Evolutionary conservation across 2,113 vertebrate species (phyloP), one percentile per base, ranked within the genome.

Genomic region (Sardina pilchardus): DNA sequence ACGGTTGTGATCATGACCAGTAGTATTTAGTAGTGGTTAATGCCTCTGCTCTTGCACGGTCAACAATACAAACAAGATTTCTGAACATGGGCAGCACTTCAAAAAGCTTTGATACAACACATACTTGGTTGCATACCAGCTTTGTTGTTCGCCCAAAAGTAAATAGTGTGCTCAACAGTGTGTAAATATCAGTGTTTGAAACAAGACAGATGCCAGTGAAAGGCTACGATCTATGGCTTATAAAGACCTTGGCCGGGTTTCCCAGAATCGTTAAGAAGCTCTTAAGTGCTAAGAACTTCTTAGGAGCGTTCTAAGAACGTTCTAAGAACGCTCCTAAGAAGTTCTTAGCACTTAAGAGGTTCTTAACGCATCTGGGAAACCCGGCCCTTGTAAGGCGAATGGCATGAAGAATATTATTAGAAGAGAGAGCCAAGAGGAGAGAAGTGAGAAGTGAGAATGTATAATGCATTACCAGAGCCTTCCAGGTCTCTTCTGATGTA

Each of bases 401-500:
- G 14, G 34, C 14, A 48, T 80, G 16, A 53, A 2, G 24, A 63
- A 1, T 0, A 47, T 24, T 34, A 48, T 24, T 45, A 34, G n/a
- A 75, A 43, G 34, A 39, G 7, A 39, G 17, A n/a, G n/a, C n/a
- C n/a, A n/a, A n/a, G n/a, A 85, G 0, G 6, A 4, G 3, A 86
- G 6, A 26, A 43, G 75, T 4, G 7, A 19, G 9, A 6, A 39
- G 12, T 8, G 50, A 83, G 34, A 24, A 36, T 36, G 71, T 9
- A 34, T 78, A 34, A 16, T 78, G 16, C 1, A 88, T 94, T 96
- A 99, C 98, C 98, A 86, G 98, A 99, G 93, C 98, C 98, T 95
- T 99, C 98, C 85, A 99, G 96, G 92, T 99, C 98, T 92, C 98
- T 96, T 83, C 98, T 95, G 87, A 99, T 99, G 87, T 99, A 99